These are phyloP conservation scores for Lomographa bimaculata DNA, from an alignment of 2,888 invertebrate species.

Conservation along the genomic window DNA sequence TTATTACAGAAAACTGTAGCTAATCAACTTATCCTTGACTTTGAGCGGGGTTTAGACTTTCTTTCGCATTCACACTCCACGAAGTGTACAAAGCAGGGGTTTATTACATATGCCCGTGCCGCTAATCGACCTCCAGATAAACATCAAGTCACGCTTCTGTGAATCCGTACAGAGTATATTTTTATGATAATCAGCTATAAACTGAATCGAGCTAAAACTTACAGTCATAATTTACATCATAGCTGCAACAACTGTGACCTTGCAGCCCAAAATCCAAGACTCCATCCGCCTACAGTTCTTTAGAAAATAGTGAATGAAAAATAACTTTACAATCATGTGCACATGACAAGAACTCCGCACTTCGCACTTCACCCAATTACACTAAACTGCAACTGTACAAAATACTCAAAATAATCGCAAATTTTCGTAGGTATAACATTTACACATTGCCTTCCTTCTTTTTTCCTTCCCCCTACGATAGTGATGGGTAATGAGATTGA, in stretches of 20 bases:
- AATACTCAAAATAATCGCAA: too few species aligned
- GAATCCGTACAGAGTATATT: neutral
- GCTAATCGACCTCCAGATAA: neutral
- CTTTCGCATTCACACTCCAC: too few species aligned
- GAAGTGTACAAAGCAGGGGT: too few species aligned
- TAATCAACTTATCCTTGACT: too few species aligned
- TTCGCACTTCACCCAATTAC: slow-evolving; percentile 2
- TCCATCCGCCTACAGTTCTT: slow-evolving; percentile 37
- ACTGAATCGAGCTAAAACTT: slow-evolving; percentile 44
- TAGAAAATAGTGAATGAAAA: slow-evolving; percentile 16
- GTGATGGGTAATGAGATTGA: too few species aligned
- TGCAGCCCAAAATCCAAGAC: slow-evolving; percentile 52
- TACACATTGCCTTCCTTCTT: too few species aligned
- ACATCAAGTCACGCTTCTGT: slow-evolving; percentile 2
- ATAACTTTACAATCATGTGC: slow-evolving; percentile 2
- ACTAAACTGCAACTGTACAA: neutral
- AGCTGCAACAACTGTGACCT: slow-evolving; percentile 56
- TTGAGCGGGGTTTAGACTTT: too few species aligned
- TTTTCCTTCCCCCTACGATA: too few species aligned
- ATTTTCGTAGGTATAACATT: too few species aligned
- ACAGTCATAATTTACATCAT: slow-evolving; percentile 72
- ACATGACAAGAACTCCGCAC: neutral
- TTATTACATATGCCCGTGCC: too few species aligned
- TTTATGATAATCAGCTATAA: neutral
- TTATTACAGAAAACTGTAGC: too few species aligned